Conservation (phyloP, 1,140 invertebrate genomes). For the Pseudomyrmex gracilis region DNA sequence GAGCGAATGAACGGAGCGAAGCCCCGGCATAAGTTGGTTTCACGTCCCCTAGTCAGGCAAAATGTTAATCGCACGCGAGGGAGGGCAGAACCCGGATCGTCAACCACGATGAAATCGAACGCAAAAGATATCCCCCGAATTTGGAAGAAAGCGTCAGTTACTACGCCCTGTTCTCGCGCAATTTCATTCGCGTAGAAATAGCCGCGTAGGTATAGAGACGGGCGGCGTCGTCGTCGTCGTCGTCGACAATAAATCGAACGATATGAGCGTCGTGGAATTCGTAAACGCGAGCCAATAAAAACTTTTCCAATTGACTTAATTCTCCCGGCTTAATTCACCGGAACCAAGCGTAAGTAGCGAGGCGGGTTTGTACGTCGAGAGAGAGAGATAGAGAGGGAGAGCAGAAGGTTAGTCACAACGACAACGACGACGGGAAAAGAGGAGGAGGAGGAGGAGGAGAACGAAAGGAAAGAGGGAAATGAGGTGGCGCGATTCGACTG, state of each 20-base stretch:
- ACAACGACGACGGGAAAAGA: slow-evolving; percentile 13
- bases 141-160: slow-evolving; percentile 38
- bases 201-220: neutral
- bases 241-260: slow-evolving; percentile 59
- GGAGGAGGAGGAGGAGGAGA: slow-evolving; percentile 9
- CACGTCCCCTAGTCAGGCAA: slow-evolving; percentile 9
- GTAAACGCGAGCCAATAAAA: slow-evolving; percentile 78
- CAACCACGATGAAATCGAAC: slow-evolving; percentile 48
- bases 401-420: slow-evolving; percentile 43
- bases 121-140: slow-evolving; percentile 15
- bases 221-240: slow-evolving; percentile 50
- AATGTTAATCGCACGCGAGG: slow-evolving; percentile 52
- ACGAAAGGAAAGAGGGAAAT: slow-evolving; percentile 1
- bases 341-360: slow-evolving; percentile 73
- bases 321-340: slow-evolving; percentile 76
- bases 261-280: slow-evolving; percentile 74
- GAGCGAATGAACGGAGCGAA: slow-evolving; percentile 42
- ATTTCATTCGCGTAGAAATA: slow-evolving; percentile 48
- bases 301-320: slow-evolving; percentile 79
- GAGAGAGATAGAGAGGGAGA: too few relatives aligned
- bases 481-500: neutral
- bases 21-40: slow-evolving; percentile 17
- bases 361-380: slow-evolving; percentile 61
- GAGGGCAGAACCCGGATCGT: neutral
- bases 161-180: slow-evolving; percentile 24